phyloP scores from a whole-genome alignment of 2,888 invertebrate species.

The Anodontia alba region DNA sequence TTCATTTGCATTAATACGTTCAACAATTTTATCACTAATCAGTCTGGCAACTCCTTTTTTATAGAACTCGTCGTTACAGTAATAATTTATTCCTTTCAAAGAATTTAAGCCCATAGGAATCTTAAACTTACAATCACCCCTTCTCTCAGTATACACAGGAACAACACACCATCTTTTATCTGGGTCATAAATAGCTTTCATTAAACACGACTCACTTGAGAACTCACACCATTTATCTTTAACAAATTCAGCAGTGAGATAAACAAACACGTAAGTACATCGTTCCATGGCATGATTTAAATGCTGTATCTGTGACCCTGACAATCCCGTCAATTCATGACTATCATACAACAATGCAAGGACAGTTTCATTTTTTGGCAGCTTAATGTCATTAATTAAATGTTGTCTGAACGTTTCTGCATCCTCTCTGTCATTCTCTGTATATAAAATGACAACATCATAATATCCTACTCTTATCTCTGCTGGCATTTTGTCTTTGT shows the following conservation, averaged over 20 bases:
- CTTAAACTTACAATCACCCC: conserved; percentile 41
- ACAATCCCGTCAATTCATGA: conserved; percentile 49
- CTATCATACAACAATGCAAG: conserved; percentile 66
- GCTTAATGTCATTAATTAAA: conserved; percentile 45
- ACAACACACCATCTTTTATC: conserved; percentile 77
- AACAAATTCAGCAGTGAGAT: conserved; percentile 69
- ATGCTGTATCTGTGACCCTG: conserved; percentile 46
- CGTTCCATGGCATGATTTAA: conserved; percentile 63
- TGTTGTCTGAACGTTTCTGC: conserved; percentile 64
- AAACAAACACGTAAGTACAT: conserved; percentile 77
- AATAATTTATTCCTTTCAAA: conserved; percentile 74
- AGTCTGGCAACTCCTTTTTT: conserved; percentile 63
- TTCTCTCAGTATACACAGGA: conserved; percentile 72
- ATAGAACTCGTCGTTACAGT: conserved; percentile 72
- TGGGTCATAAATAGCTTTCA: conserved; percentile 72
- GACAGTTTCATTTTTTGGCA: conserved; percentile 42
- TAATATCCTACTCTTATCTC: conserved; percentile 63
- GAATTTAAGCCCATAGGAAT: conserved; percentile 74
- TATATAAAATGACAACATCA: conserved; percentile 74
- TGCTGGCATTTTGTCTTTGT: conserved; percentile 55
- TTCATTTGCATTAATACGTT: conserved; percentile 39
- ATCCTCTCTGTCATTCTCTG: conserved; percentile 60
- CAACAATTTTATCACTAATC: conserved; percentile 65
- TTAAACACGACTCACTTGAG: conserved; percentile 74
- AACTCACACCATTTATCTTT: conserved; percentile 71